These are phyloP conservation scores for Tragulus kanchil DNA, from an alignment of 2,113 vertebrate species.

Conservation along the genomic window DNA sequence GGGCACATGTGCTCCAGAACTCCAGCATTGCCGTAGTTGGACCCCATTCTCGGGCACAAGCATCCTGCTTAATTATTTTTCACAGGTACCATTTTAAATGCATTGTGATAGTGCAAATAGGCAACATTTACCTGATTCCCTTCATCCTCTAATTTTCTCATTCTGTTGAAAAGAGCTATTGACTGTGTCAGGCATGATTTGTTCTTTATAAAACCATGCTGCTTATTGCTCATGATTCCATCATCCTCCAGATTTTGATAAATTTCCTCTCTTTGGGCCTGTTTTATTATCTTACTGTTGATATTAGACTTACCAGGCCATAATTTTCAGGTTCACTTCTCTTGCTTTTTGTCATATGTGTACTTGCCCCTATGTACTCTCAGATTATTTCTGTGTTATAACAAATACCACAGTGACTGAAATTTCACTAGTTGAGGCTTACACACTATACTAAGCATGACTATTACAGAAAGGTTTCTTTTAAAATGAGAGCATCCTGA, in stretches of 20 bases:
- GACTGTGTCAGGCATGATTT: constrained; percentile 64
- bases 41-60: too few relatives aligned
- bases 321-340: constrained; percentile 60
- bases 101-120: constrained; percentile 69
- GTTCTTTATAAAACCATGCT: constrained; percentile 66
- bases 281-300: constrained; percentile 76
- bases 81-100: constrained; percentile 58
- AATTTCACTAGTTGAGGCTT: not conserved
- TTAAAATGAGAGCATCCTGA: constrained; percentile 5
- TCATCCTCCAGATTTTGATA: constrained; percentile 67
- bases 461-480: not conserved
- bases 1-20: too few relatives aligned
- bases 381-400: not conserved
- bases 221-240: constrained; percentile 64
- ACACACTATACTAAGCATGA: not conserved
- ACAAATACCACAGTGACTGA: not conserved
- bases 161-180: constrained; percentile 75
- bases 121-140: constrained; percentile 71
- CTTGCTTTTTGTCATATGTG: constrained; percentile 55
- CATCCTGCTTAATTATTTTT: too few relatives aligned
- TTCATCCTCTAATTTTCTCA: constrained; percentile 77
- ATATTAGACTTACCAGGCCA: constrained; percentile 52
- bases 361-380: not conserved
- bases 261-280: constrained; percentile 59
- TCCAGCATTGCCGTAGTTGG: too few relatives aligned